Evolutionary conservation across 2,113 vertebrate genomes (phyloP).

Genomic region (Peromyscus leucopus): DNA sequence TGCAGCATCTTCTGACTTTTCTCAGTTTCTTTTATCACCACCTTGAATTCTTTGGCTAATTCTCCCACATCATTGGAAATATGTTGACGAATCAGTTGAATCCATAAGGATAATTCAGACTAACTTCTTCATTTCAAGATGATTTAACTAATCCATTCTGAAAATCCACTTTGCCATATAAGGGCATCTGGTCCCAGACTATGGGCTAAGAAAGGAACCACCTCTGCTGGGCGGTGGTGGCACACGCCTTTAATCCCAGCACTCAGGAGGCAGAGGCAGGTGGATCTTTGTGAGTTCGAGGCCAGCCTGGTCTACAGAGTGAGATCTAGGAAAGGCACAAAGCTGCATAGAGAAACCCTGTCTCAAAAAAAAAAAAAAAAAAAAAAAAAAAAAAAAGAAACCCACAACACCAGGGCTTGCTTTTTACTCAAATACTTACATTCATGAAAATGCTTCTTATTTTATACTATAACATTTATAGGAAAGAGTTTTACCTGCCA

Average conservation of each 20-base stretch:
- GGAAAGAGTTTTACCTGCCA: background rate
- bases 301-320: too few relatives aligned
- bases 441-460: background rate
- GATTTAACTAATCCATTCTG: background rate
- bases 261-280: too few relatives aligned
- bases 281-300: too few relatives aligned
- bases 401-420: background rate
- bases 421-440: constrained; percentile 4
- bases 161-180: background rate
- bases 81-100: accelerated
- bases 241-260: too few relatives aligned
- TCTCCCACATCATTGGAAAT: background rate
- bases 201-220: too few relatives aligned
- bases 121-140: background rate
- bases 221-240: too few relatives aligned
- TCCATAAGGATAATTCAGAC: background rate
- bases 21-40: background rate
- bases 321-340: too few relatives aligned
- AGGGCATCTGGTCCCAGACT: background rate
- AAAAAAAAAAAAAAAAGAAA: too few relatives aligned
- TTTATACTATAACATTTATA: background rate
- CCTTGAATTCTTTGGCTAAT: background rate
- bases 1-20: background rate
- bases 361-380: too few relatives aligned
- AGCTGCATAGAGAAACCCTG: too few relatives aligned